Evolutionary conservation across 2,888 invertebrate genomes (phyloP).

Genomic region (Eupithecia abbreviata): DNA sequence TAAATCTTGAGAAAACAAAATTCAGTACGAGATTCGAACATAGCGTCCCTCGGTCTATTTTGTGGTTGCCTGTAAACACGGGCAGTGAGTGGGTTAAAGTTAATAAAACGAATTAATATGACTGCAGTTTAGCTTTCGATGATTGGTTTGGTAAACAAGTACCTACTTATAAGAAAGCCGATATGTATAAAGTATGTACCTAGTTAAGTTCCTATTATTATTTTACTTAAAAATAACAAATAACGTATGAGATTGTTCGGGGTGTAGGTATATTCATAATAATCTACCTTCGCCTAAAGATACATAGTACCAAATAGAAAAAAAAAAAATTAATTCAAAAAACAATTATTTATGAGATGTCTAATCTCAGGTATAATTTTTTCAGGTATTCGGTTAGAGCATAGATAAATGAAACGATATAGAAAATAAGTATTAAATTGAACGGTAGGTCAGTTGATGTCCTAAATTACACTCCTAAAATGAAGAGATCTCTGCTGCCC

Average conservation of each 20-base stretch:
- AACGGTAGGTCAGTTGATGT: not conserved
- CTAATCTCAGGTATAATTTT: not conserved
- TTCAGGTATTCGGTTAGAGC: too few species aligned
- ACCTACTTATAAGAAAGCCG: not conserved
- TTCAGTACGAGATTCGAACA: slow-evolving; percentile 1
- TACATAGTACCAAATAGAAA: not conserved
- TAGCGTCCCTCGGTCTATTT: not conserved
- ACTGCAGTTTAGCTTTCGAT: not conserved
- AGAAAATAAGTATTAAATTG: not conserved
- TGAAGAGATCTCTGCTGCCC: not conserved
- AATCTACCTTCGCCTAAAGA: not conserved
- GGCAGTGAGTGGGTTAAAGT: not conserved
- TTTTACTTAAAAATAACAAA: not conserved
- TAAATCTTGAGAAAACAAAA: not conserved
- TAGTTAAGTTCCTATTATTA: not conserved
- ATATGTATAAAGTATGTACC: not conserved
- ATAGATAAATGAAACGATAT: too few species aligned
- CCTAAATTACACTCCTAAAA: not conserved
- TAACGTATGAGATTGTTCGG: not conserved
- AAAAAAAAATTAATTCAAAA: not conserved
- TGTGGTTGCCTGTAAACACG: not conserved
- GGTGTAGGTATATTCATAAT: not conserved
- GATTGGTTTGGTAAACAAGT: not conserved
- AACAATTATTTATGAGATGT: not conserved
- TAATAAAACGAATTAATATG: not conserved